Conservation (phyloP, 2,797 vertebrate species). For the Phoeniculus purpureus region DNA sequence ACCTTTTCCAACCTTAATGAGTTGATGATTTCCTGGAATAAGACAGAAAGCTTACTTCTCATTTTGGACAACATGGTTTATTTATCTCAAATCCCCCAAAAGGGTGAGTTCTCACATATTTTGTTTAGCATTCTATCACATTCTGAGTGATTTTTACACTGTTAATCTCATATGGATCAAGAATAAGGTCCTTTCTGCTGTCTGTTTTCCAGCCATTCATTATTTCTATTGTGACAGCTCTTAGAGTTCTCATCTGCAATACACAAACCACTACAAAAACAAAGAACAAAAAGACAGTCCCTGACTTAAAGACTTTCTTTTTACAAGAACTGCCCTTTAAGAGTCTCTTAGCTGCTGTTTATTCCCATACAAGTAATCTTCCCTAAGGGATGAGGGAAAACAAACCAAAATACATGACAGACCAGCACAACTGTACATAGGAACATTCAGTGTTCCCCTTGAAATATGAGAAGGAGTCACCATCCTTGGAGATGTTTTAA, state of each 20-base stretch:
- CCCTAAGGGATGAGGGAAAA: neutral
- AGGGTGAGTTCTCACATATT: neutral
- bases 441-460: neutral
- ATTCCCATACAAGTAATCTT: neutral
- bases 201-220: neutral
- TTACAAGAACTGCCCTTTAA: neutral
- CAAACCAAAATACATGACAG: neutral
- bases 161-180: neutral
- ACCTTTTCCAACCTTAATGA: too few species aligned
- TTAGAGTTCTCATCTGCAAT: neutral
- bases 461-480: neutral
- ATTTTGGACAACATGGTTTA: neutral
- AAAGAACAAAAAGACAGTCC: conserved; percentile 6
- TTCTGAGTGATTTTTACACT: neutral
- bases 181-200: neutral
- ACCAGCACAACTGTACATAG: neutral
- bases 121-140: neutral
- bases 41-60: neutral
- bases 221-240: neutral
- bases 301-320: conserved; percentile 7
- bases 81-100: neutral
- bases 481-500: too few species aligned
- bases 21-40: too few species aligned
- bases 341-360: conserved; percentile 9
- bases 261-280: neutral